Evolutionary conservation across 64 coral and sea anemone species (phyloP).

Genomic region (Pachyseris speciosa): DNA sequence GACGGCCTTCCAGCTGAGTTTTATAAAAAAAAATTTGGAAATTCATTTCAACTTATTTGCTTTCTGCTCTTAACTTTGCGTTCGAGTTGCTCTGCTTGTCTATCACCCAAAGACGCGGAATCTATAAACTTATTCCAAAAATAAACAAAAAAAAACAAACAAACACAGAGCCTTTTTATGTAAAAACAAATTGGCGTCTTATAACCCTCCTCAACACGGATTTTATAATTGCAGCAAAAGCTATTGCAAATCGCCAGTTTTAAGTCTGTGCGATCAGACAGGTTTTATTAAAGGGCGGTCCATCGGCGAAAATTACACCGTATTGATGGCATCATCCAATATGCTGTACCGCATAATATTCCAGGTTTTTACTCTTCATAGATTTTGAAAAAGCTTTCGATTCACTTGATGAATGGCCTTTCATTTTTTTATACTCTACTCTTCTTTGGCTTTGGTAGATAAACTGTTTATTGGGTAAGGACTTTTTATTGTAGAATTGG

Average conservation of each 20-base stretch:
- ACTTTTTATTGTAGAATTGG: neutral
- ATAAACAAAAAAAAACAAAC: too few relatives aligned
- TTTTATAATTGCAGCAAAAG: slow-evolving; percentile 59
- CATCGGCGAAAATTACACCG: slow-evolving; percentile 21
- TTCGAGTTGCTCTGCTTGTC: neutral
- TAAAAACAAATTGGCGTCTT: slow-evolving; percentile 44
- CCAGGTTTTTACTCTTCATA: slow-evolving; percentile 11
- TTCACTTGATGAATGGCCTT: slow-evolving; percentile 13
- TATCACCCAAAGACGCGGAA: slow-evolving; percentile 20
- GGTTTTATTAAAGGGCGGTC: slow-evolving; percentile 17
- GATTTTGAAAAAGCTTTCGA: slow-evolving; percentile 50
- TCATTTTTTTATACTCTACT: neutral
- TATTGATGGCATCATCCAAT: slow-evolving; percentile 13
- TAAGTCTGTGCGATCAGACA: slow-evolving; percentile 17
- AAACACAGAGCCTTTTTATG: neutral
- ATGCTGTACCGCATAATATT: neutral
- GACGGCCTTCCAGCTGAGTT: too few relatives aligned
- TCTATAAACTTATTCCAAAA: slow-evolving; percentile 24
- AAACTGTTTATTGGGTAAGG: neutral
- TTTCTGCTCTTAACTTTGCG: neutral
- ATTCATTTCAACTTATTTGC: neutral
- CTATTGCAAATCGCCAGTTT: slow-evolving; percentile 43
- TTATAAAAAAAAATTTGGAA: too few relatives aligned
- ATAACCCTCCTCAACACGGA: slow-evolving; percentile 37
- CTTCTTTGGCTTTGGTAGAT: neutral